Percentiles rank a stretch among this genome's conserved stretches.
Evolutionary conservation across 2,888 invertebrate species (phyloP).

Genomic region (Sceliomorpha sp.): DNA sequence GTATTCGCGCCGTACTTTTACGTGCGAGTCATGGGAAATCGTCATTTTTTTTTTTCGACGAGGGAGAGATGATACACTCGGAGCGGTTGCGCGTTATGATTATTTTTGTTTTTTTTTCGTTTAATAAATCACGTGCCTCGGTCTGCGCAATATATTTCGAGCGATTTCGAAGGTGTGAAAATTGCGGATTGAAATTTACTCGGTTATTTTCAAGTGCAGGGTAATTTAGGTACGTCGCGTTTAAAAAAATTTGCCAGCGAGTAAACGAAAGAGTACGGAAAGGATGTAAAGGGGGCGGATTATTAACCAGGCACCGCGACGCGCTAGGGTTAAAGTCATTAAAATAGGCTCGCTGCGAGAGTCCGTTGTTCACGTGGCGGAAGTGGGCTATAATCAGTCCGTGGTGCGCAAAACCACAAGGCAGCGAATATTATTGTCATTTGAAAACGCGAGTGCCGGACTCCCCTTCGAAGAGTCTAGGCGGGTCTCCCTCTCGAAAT

Average conservation of each 20-base stretch:
- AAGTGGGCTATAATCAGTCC: constrained; percentile 76
- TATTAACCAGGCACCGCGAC: constrained; percentile 30
- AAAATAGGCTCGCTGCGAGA: constrained; percentile 66
- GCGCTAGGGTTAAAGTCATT: constrained; percentile 65
- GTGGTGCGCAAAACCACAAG: constrained; percentile 75
- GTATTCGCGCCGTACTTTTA: constrained; percentile 21
- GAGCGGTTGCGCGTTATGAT: too few species aligned
- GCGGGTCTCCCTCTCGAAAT: constrained; percentile 58
- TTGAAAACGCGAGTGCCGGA: constrained; percentile 63
- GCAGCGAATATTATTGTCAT: constrained; percentile 77
- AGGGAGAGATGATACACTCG: constrained; percentile 2
- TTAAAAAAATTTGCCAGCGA: neutral
- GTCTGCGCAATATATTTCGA: too few species aligned
- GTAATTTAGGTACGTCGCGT: too few species aligned
- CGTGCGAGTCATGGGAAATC: constrained; percentile 25
- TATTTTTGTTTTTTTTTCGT: too few species aligned
- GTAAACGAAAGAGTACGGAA: constrained; percentile 9
- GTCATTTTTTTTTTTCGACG: constrained; percentile 6
- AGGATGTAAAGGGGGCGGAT: constrained; percentile 14
- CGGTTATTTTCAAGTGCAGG: too few species aligned
- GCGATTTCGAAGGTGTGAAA: too few species aligned
- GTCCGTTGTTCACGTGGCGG: constrained; percentile 76
- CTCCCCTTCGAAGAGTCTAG: constrained; percentile 43
- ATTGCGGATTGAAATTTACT: too few species aligned
- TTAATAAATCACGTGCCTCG: too few species aligned